Base-by-base conservation (phyloP, 2,797 vertebrate species). In the Gila robusta region DNA sequence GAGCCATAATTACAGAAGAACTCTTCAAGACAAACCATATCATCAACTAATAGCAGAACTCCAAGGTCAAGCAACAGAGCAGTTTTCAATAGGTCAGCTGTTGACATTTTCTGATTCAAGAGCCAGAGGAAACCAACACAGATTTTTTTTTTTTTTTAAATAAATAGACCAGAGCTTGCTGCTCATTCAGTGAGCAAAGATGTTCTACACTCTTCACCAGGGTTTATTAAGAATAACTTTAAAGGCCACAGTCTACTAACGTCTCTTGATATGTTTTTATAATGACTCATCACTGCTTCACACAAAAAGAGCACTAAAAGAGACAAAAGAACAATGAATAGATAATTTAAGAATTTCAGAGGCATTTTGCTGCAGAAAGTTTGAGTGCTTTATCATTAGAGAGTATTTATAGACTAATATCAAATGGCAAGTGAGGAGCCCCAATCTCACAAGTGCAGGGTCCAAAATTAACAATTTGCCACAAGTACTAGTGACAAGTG, bases 81-180 rank as follows among this genome's bases (percentile, higher is more conserved):
- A 89, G 52, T 81, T 86, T 87, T 90, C 87, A 85, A 91, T 88
- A 92, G 92, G 91, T 94, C 89, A 88, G 62, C 82, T 89, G 78
- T 86, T 85, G 86, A 84, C 87, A 84, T 90, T 91, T 93, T 86
- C 82, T 78, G 88, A 89, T 89, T 90, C 59, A 79, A 90, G 52
- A 66, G 89, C 85, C 88, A 64, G n/a, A 37, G 70, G 82, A 87
- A 84, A 80, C 85, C 89, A 92, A 93, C 92, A 44, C 44, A 44
- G 9, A 44, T 47, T 12, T 12, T 12, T 44, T 47, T 47, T 12
- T 47, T 14, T 14, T 59, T 49, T 16, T 26, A 5, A 76, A 23
- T 23, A 37, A 77, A 76, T 54, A 79, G 8, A 41, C 7, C 54
- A 62, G 37, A 62, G 8, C 35, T 41, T 79, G 35, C 23, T 62